Percentiles rank a stretch among this genome's conserved stretches.
Conservation (phyloP, 2,797 vertebrate species). For the Sebastes cheni region DNA sequence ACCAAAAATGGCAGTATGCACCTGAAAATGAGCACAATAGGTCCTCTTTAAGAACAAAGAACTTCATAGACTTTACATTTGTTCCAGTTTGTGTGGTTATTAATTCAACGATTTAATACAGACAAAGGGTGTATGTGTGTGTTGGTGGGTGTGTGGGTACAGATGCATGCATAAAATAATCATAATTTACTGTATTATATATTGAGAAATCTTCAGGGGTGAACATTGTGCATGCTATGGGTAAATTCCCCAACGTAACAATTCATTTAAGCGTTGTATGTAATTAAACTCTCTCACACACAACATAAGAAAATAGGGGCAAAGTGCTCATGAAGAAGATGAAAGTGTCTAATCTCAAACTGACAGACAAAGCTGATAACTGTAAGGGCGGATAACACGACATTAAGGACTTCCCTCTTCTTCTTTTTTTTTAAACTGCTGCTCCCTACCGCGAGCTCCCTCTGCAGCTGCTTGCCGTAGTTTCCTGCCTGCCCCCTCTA, state of each 20-base stretch:
- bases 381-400: background rate
- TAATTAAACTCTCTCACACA: background rate
- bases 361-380: slow-evolving; percentile 2
- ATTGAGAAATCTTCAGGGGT: background rate
- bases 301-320: background rate
- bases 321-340: background rate
- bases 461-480: slow-evolving; percentile 66
- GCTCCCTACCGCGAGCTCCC: slow-evolving; percentile 59
- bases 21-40: no score
- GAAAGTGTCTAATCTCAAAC: background rate
- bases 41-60: slow-evolving; percentile 19
- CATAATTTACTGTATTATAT: background rate
- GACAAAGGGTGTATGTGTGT: background rate
- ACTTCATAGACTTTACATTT: background rate
- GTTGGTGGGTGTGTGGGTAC: background rate
- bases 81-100: background rate
- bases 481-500: slow-evolving; percentile 64
- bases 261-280: background rate
- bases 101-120: background rate
- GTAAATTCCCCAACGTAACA: background rate
- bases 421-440: slow-evolving; percentile 29
- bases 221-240: background rate
- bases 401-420: slow-evolving; percentile 41
- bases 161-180: background rate
- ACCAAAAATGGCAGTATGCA: no score